A percentile compares a stretch with the other conserved stretches of the same genome.
These are phyloP conservation scores for Andinoacara biseriatus DNA, from an alignment of 2,113 vertebrate species.

Conservation along the genomic window DNA sequence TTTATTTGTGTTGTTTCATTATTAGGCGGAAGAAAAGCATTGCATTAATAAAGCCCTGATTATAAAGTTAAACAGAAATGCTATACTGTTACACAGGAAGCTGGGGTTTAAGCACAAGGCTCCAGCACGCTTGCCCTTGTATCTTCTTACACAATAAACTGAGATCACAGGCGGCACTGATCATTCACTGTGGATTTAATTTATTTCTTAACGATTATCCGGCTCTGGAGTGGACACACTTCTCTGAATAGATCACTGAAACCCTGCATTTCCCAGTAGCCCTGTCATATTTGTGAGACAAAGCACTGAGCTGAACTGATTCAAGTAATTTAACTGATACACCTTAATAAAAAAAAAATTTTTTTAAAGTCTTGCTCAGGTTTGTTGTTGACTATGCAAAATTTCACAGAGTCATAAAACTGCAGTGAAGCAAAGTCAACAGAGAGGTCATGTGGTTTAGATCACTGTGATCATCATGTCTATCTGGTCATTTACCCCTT, in stretches of 20 bases:
- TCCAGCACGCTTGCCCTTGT: constrained; percentile 49
- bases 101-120: constrained; percentile 50
- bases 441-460: background rate
- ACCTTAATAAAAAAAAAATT: background rate
- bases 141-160: constrained; percentile 66
- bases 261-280: constrained; percentile 49
- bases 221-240: constrained; percentile 46
- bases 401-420: background rate
- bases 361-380: background rate
- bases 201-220: constrained; percentile 75
- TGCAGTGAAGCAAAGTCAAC: background rate
- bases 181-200: constrained; percentile 71
- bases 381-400: background rate
- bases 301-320: constrained; percentile 19
- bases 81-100: constrained; percentile 76
- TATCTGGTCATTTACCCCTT: background rate
- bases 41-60: constrained; percentile 84
- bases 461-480: background rate
- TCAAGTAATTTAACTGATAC: constrained; percentile 10
- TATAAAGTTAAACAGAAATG: constrained; percentile 82
- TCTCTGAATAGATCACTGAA: constrained; percentile 61
- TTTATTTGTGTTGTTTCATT: constrained; percentile 85
- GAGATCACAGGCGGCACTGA: constrained; percentile 50
- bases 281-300: constrained; percentile 36
- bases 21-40: constrained; percentile 82